Evolutionary conservation across 1,140 invertebrate genomes (phyloP), one percentile per base, ranked within the genome.

Genomic region (Drosophila repleta): DNA sequence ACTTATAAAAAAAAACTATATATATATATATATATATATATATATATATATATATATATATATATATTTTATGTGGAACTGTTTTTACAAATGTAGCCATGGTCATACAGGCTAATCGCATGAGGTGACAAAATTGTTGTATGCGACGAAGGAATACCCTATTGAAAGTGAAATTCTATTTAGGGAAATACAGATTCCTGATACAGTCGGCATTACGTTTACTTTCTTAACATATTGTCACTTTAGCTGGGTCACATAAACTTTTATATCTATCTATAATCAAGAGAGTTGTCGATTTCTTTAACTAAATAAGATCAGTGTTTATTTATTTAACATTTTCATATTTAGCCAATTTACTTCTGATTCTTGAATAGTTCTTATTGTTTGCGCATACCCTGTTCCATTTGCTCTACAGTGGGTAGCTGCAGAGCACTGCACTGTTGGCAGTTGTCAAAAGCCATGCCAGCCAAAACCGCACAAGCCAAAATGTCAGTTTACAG

Each of bases 401-500:
- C 2, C 21, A 24, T 24, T 24, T 24, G 2, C 4, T 24, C 4
- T 24, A 3, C 21, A 24, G 2, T 43, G 39, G 39, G 17, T 3
- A 20, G 18, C 18, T 45, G 41, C 5, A 39, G 39, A 24, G 35
- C 35, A 37, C 32, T 26, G 41, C 51, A 37, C 7, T 65, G 41
- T 18, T 29, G 49, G 37, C 55, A 52, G 56, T 53, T 52, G 52
- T 52, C 45, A 51, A 51, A 41, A 29, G 52, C 32, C 41, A 57
- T 10, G 4, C 18, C 62, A 26, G 35, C 15, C 15, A 52, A 65
- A 66, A 52, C 68, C 68, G 46, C 68, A 66, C 37, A 58, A 72
- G 55, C 69, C 63, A 67, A 66, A 79, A 84, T 83, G 80, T 72
- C 80, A 84, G 80, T 68, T 79, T 62, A 64, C 48, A 68, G 70